Percentiles rank a stretch among this genome's conserved stretches.
phyloP scores from a whole-genome alignment of 2,797 vertebrate genomes.

The Synanceia verrucosa region DNA sequence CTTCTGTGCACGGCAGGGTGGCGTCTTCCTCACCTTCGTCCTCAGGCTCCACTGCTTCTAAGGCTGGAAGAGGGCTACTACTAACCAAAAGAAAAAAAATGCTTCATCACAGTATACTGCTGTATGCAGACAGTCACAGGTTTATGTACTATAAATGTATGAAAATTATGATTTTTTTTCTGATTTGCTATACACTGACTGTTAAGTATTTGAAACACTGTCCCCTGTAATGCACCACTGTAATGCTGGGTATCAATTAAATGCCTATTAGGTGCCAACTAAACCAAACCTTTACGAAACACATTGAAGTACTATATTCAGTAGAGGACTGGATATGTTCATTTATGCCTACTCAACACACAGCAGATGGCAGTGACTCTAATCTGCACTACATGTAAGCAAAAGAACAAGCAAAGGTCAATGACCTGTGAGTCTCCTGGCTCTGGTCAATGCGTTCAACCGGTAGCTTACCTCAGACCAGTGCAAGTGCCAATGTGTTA shows the following conservation, averaged over 20 bases:
- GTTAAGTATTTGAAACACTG: background rate
- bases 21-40: conserved; percentile 78
- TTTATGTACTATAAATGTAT: background rate
- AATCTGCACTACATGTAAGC: background rate
- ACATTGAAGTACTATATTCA: background rate
- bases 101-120: background rate
- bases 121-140: background rate
- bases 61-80: conserved; percentile 51
- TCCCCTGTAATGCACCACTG: too few relatives aligned
- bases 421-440: background rate
- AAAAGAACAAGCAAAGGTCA: background rate
- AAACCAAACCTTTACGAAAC: background rate
- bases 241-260: background rate
- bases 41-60: conserved; percentile 78
- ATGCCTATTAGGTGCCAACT: background rate
- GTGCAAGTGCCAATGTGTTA: background rate
- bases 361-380: background rate
- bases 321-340: background rate
- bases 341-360: background rate
- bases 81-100: background rate
- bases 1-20: conserved; percentile 92
- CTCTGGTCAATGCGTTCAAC: background rate
- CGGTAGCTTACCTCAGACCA: background rate
- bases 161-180: background rate
- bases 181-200: background rate